Base-by-base conservation (phyloP, 2,888 invertebrate species). In the Glaucopsyche alexis region DNA sequence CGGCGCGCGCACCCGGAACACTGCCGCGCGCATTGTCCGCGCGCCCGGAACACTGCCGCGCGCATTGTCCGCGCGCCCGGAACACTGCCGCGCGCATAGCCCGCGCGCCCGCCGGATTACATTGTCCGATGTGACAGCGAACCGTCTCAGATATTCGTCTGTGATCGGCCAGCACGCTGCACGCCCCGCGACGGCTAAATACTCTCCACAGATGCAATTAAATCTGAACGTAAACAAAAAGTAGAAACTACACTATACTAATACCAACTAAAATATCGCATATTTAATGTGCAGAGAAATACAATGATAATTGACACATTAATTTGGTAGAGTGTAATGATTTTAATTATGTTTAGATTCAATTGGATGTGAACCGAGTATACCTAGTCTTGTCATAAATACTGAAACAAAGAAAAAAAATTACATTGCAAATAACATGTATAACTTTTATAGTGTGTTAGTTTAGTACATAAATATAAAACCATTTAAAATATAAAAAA, bases 1-100 rank as follows among this genome's bases (percentile, higher is more conserved):
- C 76, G 81, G 76, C 80, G 77, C 76, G 79, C 79, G 79, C 80
- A 82, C 83, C 79, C 77, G 78, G 70, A 60, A 60, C 60, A 60
- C 47, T 29, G 29, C 29, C 29, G 52, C 55, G 73, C 71, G 76
- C 76, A 74, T 75, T 73, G 52, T 19, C 75, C 76, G 79, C 79
- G 79, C 80, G 82, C 83, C 79, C 77, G 78, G 70, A 38, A 60
- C 60, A 60, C 47, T 29, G 29, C 29, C 29, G 52, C 55, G 73
- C 71, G 76, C 76, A 74, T 75, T 73, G 52, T 19, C 75, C 76
- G 79, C 79, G 79, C 80, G 82, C 83, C 79, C 77, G 78, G 70
- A 38, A 60, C 60, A 60, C 47, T 29, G 9, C 11, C 13, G 55
- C 60, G 73, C 71, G 76, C 76, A 74, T 75, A 73, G 49, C 29